These are phyloP conservation scores for Amphiprion clarkii DNA, from an alignment of 2,797 vertebrate species.

Conservation along the genomic window DNA sequence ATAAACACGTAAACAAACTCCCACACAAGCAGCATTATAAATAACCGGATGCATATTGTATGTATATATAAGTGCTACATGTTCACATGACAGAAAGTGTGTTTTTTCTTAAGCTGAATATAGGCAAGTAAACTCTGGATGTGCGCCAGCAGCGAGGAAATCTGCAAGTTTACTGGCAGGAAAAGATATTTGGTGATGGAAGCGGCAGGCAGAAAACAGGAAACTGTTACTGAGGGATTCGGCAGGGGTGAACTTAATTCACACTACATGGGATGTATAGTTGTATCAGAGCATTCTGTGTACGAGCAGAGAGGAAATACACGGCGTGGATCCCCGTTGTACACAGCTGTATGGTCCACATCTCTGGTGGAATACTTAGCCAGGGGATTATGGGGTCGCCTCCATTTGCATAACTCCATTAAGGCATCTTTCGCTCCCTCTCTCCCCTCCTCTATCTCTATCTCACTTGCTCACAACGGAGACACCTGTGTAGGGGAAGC, in stretches of 20 bases:
- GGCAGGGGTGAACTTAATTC: constrained; percentile 57
- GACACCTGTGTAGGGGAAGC: constrained; percentile 77
- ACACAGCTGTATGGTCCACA: constrained; percentile 73
- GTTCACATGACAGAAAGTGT: constrained; percentile 33
- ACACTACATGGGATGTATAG: constrained; percentile 42
- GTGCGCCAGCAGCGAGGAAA: constrained; percentile 31
- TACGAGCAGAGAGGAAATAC: constrained; percentile 46
- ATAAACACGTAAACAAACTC: constrained; percentile 75
- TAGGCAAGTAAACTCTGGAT: constrained; percentile 14
- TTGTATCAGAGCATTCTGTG: constrained; percentile 48
- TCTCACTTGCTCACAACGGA: constrained; percentile 57
- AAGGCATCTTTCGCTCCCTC: constrained; percentile 65
- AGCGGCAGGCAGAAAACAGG: constrained; percentile 43
- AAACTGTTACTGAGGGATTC: constrained; percentile 30
- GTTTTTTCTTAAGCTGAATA: constrained; percentile 27
- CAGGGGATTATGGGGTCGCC: constrained; percentile 73
- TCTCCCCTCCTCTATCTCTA: constrained; percentile 50
- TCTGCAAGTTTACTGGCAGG: constrained; percentile 51
- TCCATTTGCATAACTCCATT: constrained; percentile 84
- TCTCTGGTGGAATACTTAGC: constrained; percentile 72
- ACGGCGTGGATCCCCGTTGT: constrained; percentile 38
- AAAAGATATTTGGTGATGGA: constrained; percentile 40
- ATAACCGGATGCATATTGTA: constrained; percentile 33
- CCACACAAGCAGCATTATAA: constrained; percentile 52
- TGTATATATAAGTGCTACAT: neutral